A percentile compares a stretch with the other conserved stretches of the same genome.
Evolutionary conservation across 2,113 vertebrate species (phyloP).

Genomic region (Leptocoma aspasia): DNA sequence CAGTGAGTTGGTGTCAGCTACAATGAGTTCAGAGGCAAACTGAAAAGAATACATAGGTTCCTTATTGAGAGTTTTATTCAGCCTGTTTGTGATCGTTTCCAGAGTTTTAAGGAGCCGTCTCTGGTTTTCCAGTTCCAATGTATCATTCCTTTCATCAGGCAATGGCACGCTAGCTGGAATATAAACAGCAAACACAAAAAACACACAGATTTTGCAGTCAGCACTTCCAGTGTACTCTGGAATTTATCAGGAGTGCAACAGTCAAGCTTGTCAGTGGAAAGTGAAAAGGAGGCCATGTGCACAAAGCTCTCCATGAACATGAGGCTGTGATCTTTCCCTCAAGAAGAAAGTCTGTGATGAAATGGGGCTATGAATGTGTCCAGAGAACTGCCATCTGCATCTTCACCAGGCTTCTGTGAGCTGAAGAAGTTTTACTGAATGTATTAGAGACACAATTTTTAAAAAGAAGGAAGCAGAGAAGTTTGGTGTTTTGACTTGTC

Average conservation of each 20-base stretch:
- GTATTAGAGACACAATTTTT: not conserved
- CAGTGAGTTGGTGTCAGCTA: constrained; percentile 90
- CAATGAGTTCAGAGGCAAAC: constrained; percentile 87
- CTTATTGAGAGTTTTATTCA: constrained; percentile 88
- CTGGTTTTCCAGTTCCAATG: constrained; percentile 90
- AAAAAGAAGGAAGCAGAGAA: not conserved
- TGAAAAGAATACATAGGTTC: constrained; percentile 90
- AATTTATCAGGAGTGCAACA: not conserved
- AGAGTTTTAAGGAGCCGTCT: constrained; percentile 87
- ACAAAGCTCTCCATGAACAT: not conserved
- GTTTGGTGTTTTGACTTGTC: not conserved
- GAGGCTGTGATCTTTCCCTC: not conserved
- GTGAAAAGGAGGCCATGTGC: not conserved
- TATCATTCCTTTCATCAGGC: constrained; percentile 91
- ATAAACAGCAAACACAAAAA: constrained; percentile 64
- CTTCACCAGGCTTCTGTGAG: not conserved
- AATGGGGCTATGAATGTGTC: not conserved
- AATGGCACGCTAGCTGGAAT: constrained; percentile 93
- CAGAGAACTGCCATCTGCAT: not conserved
- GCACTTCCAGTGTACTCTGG: not conserved
- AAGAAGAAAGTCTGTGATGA: not conserved
- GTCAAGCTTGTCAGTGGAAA: not conserved
- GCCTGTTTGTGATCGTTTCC: constrained; percentile 88
- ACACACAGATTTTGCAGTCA: not conserved
- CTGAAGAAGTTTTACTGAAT: not conserved